Percentiles rank a stretch among this genome's conserved stretches.
These are phyloP conservation scores for Epinephelus fuscoguttatus DNA, from an alignment of 2,113 vertebrate species.

Conservation along the genomic window DNA sequence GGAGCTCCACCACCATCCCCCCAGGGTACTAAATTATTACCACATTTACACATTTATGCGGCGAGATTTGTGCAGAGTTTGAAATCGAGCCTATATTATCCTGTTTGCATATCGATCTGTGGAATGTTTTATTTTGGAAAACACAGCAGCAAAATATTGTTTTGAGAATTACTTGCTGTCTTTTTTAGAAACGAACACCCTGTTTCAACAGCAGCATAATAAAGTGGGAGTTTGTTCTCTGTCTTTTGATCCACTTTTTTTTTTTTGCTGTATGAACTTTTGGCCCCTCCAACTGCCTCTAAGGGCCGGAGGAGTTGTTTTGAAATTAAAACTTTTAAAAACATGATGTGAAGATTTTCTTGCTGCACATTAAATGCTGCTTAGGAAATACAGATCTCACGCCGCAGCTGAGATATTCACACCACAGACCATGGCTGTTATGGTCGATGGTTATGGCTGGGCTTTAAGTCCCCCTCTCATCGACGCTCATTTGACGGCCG, in stretches of 20 bases:
- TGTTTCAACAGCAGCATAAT: slow-evolving; percentile 22
- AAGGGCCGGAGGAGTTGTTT: slow-evolving; percentile 19
- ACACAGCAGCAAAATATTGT: slow-evolving; percentile 49
- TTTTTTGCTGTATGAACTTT: slow-evolving; percentile 30
- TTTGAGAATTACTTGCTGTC: slow-evolving; percentile 45
- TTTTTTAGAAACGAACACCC: slow-evolving; percentile 26
- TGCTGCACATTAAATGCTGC: slow-evolving; percentile 34
- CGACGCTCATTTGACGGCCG: slow-evolving; percentile 68
- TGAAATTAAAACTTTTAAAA: slow-evolving; percentile 40
- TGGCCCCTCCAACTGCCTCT: slow-evolving; percentile 15
- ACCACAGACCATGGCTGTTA: slow-evolving; percentile 76
- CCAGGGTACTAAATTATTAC: slow-evolving; percentile 59
- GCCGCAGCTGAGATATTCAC: slow-evolving; percentile 66
- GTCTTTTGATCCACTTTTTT: slow-evolving; percentile 31
- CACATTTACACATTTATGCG: slow-evolving; percentile 68
- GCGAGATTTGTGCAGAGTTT: slow-evolving; percentile 36
- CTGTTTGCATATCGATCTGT: slow-evolving; percentile 47
- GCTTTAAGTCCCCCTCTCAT: slow-evolving; percentile 66
- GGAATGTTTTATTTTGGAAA: slow-evolving; percentile 65
- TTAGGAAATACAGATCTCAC: slow-evolving; percentile 41
- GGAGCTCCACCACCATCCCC: slow-evolving; percentile 49
- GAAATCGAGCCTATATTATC: slow-evolving; percentile 40
- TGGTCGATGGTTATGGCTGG: slow-evolving; percentile 63
- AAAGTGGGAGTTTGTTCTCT: slow-evolving; percentile 43
- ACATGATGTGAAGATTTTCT: slow-evolving; percentile 33